phyloP scores from a whole-genome alignment of 2,888 invertebrate genomes.

The Netelia fuscicornis region DNA sequence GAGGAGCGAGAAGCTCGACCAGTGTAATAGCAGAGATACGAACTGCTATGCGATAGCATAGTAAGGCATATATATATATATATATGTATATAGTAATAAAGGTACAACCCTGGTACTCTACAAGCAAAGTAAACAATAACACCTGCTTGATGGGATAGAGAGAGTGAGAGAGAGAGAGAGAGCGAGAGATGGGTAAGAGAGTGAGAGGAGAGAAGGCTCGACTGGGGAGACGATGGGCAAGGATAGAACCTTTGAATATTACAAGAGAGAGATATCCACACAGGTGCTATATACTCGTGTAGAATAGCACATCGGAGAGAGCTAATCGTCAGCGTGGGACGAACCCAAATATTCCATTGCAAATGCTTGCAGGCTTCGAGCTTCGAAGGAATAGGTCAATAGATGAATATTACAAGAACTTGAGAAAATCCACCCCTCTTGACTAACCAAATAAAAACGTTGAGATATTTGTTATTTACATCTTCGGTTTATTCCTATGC shows the following conservation, averaged over 20 bases:
- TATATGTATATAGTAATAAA: not conserved
- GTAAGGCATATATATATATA: slow-evolving; percentile 15
- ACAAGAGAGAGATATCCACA: slow-evolving; percentile 2
- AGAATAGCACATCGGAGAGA: slow-evolving; percentile 16
- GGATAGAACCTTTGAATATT: slow-evolving; percentile 9
- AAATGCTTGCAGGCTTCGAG: not conserved
- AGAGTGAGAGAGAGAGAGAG: not conserved
- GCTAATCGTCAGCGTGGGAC: slow-evolving; percentile 42
- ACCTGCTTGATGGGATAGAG: slow-evolving; percentile 45
- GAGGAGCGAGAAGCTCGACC: slow-evolving; percentile 45
- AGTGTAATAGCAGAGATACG: slow-evolving; percentile 64
- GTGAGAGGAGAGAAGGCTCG: not conserved
- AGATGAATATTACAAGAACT: slow-evolving; percentile 27
- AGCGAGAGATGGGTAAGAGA: not conserved
- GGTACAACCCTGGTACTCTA: slow-evolving; percentile 13
- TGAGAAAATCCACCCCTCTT: not conserved
- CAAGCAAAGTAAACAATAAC: slow-evolving; percentile 58
- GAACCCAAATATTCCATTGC: slow-evolving; percentile 32
- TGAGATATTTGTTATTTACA: slow-evolving; percentile 34
- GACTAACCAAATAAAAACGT: slow-evolving; percentile 1
- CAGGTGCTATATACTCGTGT: not conserved
- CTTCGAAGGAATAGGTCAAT: not conserved
- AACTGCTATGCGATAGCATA: slow-evolving; percentile 27
- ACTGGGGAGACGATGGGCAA: not conserved
- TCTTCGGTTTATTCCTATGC: not conserved